Evolutionary conservation across 1,140 invertebrate genomes (phyloP).

Genomic region (Aphelinus atriplicis): DNA sequence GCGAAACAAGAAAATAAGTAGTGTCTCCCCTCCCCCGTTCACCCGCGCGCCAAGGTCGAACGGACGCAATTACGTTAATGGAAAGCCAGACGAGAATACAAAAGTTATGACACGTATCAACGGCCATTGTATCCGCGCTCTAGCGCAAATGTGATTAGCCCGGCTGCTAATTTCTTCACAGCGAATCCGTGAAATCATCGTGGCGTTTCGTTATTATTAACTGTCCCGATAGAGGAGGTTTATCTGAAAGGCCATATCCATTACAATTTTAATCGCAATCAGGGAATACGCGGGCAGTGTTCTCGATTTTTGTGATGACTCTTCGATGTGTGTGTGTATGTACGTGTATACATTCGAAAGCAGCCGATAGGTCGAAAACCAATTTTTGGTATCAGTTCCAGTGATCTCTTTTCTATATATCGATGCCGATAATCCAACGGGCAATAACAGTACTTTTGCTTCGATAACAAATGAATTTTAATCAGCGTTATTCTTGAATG

Average conservation of each 20-base stretch:
- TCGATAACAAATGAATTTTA: constrained; percentile 51
- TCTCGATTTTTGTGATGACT: too few relatives aligned
- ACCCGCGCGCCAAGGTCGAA: neutral
- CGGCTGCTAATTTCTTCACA: neutral
- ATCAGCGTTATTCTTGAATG: constrained; percentile 35
- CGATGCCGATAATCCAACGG: constrained; percentile 43
- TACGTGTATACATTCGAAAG: too few relatives aligned
- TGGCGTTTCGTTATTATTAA: too few relatives aligned
- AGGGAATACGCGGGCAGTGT: too few relatives aligned
- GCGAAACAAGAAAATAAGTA: too few relatives aligned
- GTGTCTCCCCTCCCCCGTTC: too few relatives aligned
- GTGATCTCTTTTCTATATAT: constrained; percentile 40
- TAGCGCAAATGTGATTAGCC: neutral
- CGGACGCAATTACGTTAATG: constrained; percentile 10
- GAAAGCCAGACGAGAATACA: neutral
- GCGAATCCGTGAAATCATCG: too few relatives aligned
- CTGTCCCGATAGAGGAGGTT: too few relatives aligned
- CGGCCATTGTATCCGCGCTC: neutral
- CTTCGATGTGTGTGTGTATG: too few relatives aligned
- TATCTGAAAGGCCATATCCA: too few relatives aligned
- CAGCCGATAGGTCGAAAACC: neutral
- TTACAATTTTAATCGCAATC: too few relatives aligned
- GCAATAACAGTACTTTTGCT: constrained; percentile 23
- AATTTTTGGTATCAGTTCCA: constrained; percentile 45
- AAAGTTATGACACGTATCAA: neutral